Evolutionary conservation across 2,113 vertebrate genomes (phyloP), one percentile per base, ranked within the genome.

Genomic region (Casuarius casuarius): DNA sequence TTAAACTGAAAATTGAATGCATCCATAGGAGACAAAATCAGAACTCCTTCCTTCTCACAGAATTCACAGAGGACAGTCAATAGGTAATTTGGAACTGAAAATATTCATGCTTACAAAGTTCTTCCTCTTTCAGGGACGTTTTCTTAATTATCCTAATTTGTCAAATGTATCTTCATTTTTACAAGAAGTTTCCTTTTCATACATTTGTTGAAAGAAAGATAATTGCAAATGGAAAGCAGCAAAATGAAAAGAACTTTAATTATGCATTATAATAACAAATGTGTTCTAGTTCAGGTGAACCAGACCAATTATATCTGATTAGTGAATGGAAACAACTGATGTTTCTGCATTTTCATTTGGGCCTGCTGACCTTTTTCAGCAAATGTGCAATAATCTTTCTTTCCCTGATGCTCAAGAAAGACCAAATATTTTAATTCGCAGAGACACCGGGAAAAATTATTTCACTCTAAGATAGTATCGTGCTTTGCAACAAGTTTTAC

Each of bases 241-340:
- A 96, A 97, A 97, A 94, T 92, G 78, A 97, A 89, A 93, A 94
- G 75, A 97, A 94, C 73, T 79, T 97, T 94, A 96, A 95, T 97
- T 94, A 94, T 61, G 84, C 58, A 87, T 94, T 96, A 91, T 87
- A 94, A 90, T 93, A 96, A 95, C 78, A 95, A 97, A 96, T 91
- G 71, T 79, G 87, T 96, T 93, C 92, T 88, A 95, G 76, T 72
- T 88, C 89, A 97, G 95, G 96, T 97, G 90, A 95, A 76, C 62
- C 78, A 96, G 89, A 91, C 84, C 84, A 95, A 96, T 97, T 97
- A 97, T 77, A 73, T 89, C 79, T 92, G 95, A 95, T 94, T 89
- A 95, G 91, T 94, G 96, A 94, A 93, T 95, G 75, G 95, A 97
- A 97, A 96, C 88, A 96, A 95, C 77, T 77, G 90, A 94, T 91